Base-by-base conservation (phyloP, 1,140 invertebrate genomes). In the Drosophila baimaii region DNA sequence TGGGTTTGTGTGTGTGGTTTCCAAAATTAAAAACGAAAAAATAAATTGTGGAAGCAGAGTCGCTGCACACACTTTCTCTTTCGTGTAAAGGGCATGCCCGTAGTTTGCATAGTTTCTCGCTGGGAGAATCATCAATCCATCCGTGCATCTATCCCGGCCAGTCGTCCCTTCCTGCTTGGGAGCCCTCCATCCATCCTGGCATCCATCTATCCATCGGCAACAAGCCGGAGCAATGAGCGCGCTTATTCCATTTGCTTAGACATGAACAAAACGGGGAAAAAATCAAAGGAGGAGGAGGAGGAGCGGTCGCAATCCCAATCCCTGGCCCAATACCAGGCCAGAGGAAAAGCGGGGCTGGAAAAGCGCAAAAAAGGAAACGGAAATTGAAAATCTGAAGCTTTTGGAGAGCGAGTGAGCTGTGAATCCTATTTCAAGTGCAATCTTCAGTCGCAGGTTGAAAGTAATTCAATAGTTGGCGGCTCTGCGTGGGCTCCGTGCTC, bases 361-460 rank as follows among this genome's bases (percentile, higher is more conserved):
- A 57, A 71, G 65, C 44, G 65, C 44, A 78, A 64, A 76, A 80
- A 80, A 65, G 84, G 84, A 88, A 88, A 89, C 84, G 84, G 84
- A 88, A 88, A 88, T 88, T 88, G 84, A 88, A 88, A 88, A 88
- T 88, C 84, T 88, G 84, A 88, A 89, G 84, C 84, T 88, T 88
- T 88, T 80, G 80, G 84, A 68, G 68, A 74, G 57, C 77, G 83
- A 88, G 84, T 89, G 84, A 84, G 83, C 84, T 88, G 84, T 88
- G 84, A 88, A 88, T 88, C 83, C 83, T 83, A 88, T 88, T 88
- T 89, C 83, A 89, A 88, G 84, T 89, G 83, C 83, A 88, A 88
- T 88, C 84, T 88, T 89, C 84, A 89, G 83, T 88, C 63, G 83
- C 79, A 88, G 83, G 75, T 79, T 77, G 83, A 77, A 86, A 88